Evolutionary conservation across 2,888 invertebrate genomes (phyloP).

Genomic region (Lacanobia wlatinum): DNA sequence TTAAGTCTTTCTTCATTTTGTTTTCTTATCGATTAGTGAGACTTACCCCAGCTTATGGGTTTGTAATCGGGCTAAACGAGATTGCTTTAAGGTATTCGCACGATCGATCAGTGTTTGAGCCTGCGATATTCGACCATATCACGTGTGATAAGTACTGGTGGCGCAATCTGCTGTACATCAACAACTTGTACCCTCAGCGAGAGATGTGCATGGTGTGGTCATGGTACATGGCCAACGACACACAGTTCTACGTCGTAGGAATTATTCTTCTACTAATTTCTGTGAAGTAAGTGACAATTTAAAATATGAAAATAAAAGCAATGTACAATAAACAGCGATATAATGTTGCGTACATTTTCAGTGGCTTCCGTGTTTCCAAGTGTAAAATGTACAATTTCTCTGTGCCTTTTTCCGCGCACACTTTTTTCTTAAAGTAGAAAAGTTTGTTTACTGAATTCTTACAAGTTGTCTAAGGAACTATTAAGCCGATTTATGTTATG

Average conservation of each 20-base stretch:
- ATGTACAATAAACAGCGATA: conserved; percentile 3
- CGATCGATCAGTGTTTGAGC: conserved; percentile 93
- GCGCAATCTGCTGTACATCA: conserved; percentile 95
- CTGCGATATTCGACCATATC: conserved; percentile 92
- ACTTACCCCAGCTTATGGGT: conserved; percentile 95
- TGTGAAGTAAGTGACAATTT: conserved; percentile 90
- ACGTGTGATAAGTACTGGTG: conserved; percentile 96
- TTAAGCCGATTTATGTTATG: conserved; percentile 58
- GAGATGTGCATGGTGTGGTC: conserved; percentile 96
- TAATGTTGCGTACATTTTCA: conserved; percentile 21
- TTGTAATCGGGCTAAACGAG: conserved; percentile 94
- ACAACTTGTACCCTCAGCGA: conserved; percentile 94
- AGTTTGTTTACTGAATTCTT: conserved; percentile 52
- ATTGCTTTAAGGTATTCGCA: conserved; percentile 93
- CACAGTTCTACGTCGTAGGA: conserved; percentile 94
- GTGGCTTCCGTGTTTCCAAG: conserved; percentile 17
- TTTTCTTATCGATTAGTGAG: conserved; percentile 92
- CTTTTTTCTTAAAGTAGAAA: conserved; percentile 39
- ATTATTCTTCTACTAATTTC: conserved; percentile 92
- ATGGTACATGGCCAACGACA: conserved; percentile 96
- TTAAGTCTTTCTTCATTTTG: conserved; percentile 88
- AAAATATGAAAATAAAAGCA: conserved; percentile 13
- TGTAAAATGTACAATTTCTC: conserved; percentile 26
- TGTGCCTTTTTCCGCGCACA: conserved; percentile 9
- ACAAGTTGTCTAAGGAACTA: conserved; percentile 52